A percentile compares a stretch with the other conserved stretches of the same genome.
Conservation (phyloP, 2,888 invertebrate species). For the Cephonodes hylas region DNA sequence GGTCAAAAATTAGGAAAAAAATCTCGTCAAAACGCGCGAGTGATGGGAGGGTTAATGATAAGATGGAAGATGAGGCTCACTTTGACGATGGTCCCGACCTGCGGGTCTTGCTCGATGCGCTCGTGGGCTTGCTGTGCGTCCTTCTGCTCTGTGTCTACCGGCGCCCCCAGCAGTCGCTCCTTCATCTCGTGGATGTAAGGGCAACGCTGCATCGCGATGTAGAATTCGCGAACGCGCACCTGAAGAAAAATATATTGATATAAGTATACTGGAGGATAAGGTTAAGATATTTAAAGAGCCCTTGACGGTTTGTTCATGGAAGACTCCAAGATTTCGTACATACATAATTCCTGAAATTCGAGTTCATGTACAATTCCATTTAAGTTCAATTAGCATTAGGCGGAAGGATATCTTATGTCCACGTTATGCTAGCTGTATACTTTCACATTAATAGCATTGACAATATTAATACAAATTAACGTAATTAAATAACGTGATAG, state of each 20-base stretch:
- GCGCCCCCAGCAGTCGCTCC: constrained; percentile 91
- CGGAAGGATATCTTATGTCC: too few relatives aligned
- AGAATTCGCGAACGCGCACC: constrained; percentile 79
- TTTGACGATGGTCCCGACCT: constrained; percentile 94
- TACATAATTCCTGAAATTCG: too few relatives aligned
- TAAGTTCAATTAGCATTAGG: too few relatives aligned
- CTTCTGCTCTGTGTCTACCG: constrained; percentile 66
- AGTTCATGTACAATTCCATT: too few relatives aligned
- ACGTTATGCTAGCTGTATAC: too few relatives aligned
- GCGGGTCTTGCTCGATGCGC: constrained; percentile 76
- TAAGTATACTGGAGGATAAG: too few relatives aligned
- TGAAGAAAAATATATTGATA: constrained; percentile 26
- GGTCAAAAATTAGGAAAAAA: too few relatives aligned
- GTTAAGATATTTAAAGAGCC: too few relatives aligned
- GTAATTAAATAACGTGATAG: not conserved
- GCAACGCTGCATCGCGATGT: constrained; percentile 90
- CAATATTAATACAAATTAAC: not conserved
- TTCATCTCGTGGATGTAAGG: constrained; percentile 97
- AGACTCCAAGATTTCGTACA: too few relatives aligned
- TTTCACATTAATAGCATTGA: not conserved
- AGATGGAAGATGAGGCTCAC: constrained; percentile 78
- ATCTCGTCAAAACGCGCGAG: too few relatives aligned
- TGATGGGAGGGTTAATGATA: too few relatives aligned
- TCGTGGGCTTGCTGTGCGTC: constrained; percentile 41
- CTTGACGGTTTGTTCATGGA: too few relatives aligned